Base-by-base conservation (phyloP, 2,888 invertebrate genomes). In the Ormyrus pomaceus region DNA sequence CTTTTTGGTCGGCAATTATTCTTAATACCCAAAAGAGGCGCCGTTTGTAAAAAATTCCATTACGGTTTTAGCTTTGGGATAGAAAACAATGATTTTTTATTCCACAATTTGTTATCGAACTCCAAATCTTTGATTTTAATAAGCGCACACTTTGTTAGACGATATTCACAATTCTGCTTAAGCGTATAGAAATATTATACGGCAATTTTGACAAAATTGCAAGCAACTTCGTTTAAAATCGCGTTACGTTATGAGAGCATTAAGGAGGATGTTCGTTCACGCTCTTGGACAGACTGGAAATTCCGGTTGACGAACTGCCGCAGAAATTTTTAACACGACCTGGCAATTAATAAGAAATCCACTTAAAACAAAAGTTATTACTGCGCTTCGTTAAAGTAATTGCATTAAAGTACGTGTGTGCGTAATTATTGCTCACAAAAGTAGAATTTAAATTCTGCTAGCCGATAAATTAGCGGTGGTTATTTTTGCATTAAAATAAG, bases 291-390 rank as follows among this genome's bases (percentile, higher is more conserved):
- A 58, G 58, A 75, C 70, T 78, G 75, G 56, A 81, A 62, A 66
- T 75, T 81, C 64, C 75, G 75, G 75, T 81, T 81, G 81, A 78
- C 59, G 68, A 72, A 81, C 55, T 66, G 55, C 73, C 11, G 56
- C 73, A 58, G 59, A 66, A 75, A 55, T 73, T 80, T 76, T 72
- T 62, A 80, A 73, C 34, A 34, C 55, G 45, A 55, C 55, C 79
- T 83, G 77, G 77, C 82, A 83, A 83, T 84, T 84, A 82, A 83
- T 82, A 64, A 62, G 70, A 83, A 84, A 83, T 80, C 79, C 82
- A 76, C 80, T 84, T 81, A 74, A 73, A 59, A 55, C 56, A 46
- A 71, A 68, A 77, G 75, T 81, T 81, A 73, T 77, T 9, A 11
- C 59, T 1, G 58, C 56, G 45, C 59, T 10, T 77, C 69, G 59